A percentile compares a stretch with the other conserved stretches of the same genome.
Evolutionary conservation across 2,113 vertebrate species (phyloP).

Genomic region (Hiodon tergisus): DNA sequence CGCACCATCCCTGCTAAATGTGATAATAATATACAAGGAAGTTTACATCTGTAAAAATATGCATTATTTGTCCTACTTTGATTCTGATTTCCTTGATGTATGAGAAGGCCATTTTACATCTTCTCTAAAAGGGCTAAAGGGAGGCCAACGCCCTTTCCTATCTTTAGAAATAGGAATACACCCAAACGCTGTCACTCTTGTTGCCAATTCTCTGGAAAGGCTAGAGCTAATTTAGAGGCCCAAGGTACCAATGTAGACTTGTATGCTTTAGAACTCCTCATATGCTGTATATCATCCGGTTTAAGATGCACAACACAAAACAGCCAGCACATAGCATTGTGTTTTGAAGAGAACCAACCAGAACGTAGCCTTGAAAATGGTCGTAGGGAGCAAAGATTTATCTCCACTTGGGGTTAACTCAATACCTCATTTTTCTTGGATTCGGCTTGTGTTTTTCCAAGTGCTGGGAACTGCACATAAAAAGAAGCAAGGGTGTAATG

Average conservation of each 20-base stretch:
- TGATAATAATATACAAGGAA: slow-evolving; percentile 60
- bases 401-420: slow-evolving; percentile 56
- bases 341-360: slow-evolving; percentile 24
- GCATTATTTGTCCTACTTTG: slow-evolving; percentile 58
- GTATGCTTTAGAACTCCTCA: slow-evolving; percentile 27
- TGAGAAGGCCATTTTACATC: slow-evolving; percentile 47
- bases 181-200: slow-evolving; percentile 58
- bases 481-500: slow-evolving; percentile 66
- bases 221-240: slow-evolving; percentile 40
- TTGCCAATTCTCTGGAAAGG: slow-evolving; percentile 39
- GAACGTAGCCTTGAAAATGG: slow-evolving; percentile 33
- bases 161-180: slow-evolving; percentile 64
- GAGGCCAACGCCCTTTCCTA: slow-evolving; percentile 64
- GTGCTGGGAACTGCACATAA: slow-evolving; percentile 58
- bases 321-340: slow-evolving; percentile 4
- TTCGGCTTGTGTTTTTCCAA: slow-evolving; percentile 66
- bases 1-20: slow-evolving; percentile 48
- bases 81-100: slow-evolving; percentile 39
- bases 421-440: slow-evolving; percentile 65
- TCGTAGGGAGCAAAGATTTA: slow-evolving; percentile 55
- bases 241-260: slow-evolving; percentile 15
- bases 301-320: slow-evolving; percentile 15
- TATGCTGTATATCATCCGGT: slow-evolving; percentile 38
- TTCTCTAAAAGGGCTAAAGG: slow-evolving; percentile 57
- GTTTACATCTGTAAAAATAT: slow-evolving; percentile 63